These are phyloP conservation scores for Mico argentatus DNA, from an alignment of 2,797 vertebrate genomes.

Conservation along the genomic window DNA sequence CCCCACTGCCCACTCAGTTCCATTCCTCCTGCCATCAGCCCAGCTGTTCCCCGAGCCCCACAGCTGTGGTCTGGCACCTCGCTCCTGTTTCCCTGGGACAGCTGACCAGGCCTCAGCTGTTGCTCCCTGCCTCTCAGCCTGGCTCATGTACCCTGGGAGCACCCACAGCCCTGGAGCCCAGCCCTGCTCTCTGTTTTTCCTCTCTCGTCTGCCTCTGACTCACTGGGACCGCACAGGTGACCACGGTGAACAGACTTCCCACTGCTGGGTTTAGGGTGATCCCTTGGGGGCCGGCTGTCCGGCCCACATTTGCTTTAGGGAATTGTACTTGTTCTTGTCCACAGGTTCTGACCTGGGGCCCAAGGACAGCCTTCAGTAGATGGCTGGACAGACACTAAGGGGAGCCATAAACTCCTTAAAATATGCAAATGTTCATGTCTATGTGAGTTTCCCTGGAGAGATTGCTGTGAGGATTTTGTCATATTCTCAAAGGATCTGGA, in stretches of 20 bases:
- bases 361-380: background rate
- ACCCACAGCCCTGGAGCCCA: background rate
- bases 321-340: background rate
- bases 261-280: background rate
- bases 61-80: background rate
- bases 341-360: background rate
- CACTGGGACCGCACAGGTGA: background rate
- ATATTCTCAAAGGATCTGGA: background rate
- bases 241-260: background rate
- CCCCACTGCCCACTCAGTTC: background rate
- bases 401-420: background rate
- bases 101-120: constrained; percentile 65
- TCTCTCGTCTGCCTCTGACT: background rate
- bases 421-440: background rate
- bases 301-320: background rate
- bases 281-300: background rate
- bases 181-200: background rate
- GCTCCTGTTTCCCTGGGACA: constrained; percentile 38
- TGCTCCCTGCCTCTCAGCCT: background rate
- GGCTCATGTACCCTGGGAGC: background rate
- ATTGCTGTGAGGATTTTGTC: background rate
- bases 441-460: background rate
- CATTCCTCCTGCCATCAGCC: background rate
- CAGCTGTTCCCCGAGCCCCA: constrained; percentile 19
- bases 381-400: background rate